phyloP scores from a whole-genome alignment of 2,113 vertebrate genomes.

The Mustelus asterias region DNA sequence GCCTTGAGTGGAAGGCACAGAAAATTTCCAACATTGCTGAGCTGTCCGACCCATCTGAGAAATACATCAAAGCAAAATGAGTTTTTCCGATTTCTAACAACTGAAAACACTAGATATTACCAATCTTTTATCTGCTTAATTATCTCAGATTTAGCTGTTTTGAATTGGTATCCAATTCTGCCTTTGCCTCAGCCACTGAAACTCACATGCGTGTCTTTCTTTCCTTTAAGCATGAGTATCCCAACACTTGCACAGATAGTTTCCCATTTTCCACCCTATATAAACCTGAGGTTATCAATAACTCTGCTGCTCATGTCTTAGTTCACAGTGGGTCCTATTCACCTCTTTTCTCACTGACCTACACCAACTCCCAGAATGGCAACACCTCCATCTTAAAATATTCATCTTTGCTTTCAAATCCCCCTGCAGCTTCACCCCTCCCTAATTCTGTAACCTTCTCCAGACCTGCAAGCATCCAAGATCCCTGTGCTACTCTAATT shows the following conservation, averaged over 20 bases:
- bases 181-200: neutral
- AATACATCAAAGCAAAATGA: neutral
- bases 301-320: neutral
- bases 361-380: neutral
- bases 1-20: neutral
- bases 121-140: neutral
- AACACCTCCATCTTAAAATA: neutral
- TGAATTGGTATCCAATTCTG: neutral
- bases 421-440: neutral
- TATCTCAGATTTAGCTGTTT: neutral
- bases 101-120: neutral
- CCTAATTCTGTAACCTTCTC: neutral
- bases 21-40: neutral
- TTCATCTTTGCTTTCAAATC: neutral
- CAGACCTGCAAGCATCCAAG: neutral
- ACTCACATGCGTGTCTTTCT: neutral
- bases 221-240: neutral
- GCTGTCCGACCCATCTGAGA: neutral
- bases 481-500: neutral
- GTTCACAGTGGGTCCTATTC: neutral
- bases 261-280: neutral
- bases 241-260: neutral
- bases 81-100: neutral
- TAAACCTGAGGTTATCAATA: neutral
- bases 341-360: neutral